A percentile compares a stretch with the other conserved stretches of the same genome.
These are phyloP conservation scores for Barbus barbus DNA, from an alignment of 2,113 vertebrate species.

Conservation along the genomic window DNA sequence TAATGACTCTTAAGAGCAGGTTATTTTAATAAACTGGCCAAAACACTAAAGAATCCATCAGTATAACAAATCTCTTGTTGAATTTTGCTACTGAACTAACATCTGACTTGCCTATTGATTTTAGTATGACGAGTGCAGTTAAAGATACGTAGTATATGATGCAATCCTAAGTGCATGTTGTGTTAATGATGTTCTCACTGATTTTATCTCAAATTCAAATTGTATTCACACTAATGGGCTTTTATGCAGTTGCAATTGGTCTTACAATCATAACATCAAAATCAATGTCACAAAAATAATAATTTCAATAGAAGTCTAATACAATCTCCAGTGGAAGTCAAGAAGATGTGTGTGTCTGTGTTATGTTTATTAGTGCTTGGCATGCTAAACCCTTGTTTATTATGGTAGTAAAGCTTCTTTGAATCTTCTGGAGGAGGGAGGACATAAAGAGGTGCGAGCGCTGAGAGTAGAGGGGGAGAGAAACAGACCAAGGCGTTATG, in stretches of 20 bases:
- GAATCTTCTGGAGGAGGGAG: not conserved
- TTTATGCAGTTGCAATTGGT: not conserved
- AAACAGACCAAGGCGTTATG: slow-evolving; percentile 72
- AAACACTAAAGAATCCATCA: not conserved
- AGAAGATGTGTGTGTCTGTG: not conserved
- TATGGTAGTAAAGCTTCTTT: not conserved
- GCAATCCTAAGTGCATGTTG: not conserved
- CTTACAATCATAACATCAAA: not conserved
- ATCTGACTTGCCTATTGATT: not conserved
- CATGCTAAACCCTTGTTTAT: not conserved
- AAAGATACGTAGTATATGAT: not conserved
- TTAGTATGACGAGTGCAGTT: not conserved
- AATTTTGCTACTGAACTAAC: not conserved
- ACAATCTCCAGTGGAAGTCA: not conserved
- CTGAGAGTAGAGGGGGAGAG: slow-evolving; percentile 9
- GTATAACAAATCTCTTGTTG: not conserved
- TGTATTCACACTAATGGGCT: not conserved
- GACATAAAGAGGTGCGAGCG: not conserved
- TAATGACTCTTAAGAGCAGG: not conserved
- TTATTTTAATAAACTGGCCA: not conserved
- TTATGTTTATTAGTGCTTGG: not conserved
- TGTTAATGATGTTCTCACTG: not conserved
- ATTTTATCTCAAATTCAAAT: not conserved
- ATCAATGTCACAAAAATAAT: not conserved
- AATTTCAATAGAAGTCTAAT: not conserved